Evolutionary conservation across 2,113 vertebrate species (phyloP).

Genomic region (Onychostoma macrolepis): DNA sequence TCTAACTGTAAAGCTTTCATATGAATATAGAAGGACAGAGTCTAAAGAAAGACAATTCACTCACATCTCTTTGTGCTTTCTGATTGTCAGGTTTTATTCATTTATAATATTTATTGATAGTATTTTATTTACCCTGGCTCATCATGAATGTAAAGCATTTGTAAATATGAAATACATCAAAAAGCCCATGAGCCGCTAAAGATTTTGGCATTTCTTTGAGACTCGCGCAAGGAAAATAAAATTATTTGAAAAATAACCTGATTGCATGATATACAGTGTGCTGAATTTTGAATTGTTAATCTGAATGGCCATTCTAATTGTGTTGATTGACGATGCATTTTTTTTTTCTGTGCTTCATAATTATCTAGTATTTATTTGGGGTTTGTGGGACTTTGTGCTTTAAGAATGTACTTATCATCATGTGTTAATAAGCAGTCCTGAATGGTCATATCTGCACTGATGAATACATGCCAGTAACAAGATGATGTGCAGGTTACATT

Average conservation of each 20-base stretch:
- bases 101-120: slow-evolving; percentile 51
- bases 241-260: slow-evolving; percentile 10
- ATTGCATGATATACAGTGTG: slow-evolving; percentile 18
- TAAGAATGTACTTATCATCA: not conserved
- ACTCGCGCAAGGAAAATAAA: not conserved
- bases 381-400: slow-evolving; percentile 19
- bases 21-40: not conserved
- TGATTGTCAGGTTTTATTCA: slow-evolving; percentile 64
- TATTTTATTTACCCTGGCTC: slow-evolving; percentile 40
- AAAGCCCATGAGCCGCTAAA: slow-evolving; percentile 29
- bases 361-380: not conserved
- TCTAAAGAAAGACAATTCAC: slow-evolving; percentile 47
- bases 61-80: slow-evolving; percentile 51
- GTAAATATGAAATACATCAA: slow-evolving; percentile 42
- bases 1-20: not conserved
- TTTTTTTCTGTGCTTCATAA: not conserved
- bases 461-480: slow-evolving; percentile 52
- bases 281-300: not conserved
- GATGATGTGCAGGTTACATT: slow-evolving; percentile 39
- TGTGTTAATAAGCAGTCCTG: slow-evolving; percentile 11
- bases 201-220: slow-evolving; percentile 35
- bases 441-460: slow-evolving; percentile 33
- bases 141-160: slow-evolving; percentile 52
- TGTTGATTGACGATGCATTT: not conserved
- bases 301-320: not conserved